phyloP scores from a whole-genome alignment of 23 tunicate genomes.

The Ciona savignyi region DNA sequence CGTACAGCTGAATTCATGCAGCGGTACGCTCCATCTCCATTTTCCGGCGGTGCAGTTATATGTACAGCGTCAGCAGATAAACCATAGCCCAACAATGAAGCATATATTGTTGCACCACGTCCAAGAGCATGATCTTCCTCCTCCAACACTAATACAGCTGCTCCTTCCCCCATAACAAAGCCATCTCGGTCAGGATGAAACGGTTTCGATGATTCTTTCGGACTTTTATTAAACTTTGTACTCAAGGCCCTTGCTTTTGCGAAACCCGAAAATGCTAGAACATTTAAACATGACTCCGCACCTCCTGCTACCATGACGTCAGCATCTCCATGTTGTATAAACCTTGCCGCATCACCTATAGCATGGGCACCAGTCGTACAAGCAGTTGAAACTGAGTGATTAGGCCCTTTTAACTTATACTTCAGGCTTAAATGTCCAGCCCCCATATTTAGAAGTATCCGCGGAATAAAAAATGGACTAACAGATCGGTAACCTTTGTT shows the following conservation, averaged over 20 bases:
- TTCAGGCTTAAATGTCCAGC: constrained; percentile 65
- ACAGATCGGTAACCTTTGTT: constrained; percentile 44
- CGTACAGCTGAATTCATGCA: constrained; percentile 71
- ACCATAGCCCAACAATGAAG: constrained; percentile 63
- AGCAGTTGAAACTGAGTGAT: constrained; percentile 81
- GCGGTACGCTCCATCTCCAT: constrained; percentile 44
- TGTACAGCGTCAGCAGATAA: constrained; percentile 70
- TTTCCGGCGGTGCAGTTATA: constrained; percentile 51
- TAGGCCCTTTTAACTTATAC: constrained; percentile 66
- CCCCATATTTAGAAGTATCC: constrained; percentile 61
- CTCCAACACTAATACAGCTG: constrained; percentile 79
- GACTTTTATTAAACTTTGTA: constrained; percentile 53
- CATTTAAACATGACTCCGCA: constrained; percentile 58
- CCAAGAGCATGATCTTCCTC: constrained; percentile 71
- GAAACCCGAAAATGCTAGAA: constrained; percentile 56
- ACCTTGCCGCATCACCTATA: constrained; percentile 81
- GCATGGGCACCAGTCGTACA: constrained; percentile 94
- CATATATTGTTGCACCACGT: constrained; percentile 70
- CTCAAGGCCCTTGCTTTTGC: constrained; percentile 48
- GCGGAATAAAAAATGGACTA: constrained; percentile 60
- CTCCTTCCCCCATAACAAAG: constrained; percentile 95
- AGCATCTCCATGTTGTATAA: constrained; percentile 74
- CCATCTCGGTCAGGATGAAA: constrained; percentile 84
- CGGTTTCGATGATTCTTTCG: constrained; percentile 64
- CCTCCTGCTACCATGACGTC: constrained; percentile 96